phyloP scores from a whole-genome alignment of 2,888 invertebrate genomes.

The Latrodectus elegans region DNA sequence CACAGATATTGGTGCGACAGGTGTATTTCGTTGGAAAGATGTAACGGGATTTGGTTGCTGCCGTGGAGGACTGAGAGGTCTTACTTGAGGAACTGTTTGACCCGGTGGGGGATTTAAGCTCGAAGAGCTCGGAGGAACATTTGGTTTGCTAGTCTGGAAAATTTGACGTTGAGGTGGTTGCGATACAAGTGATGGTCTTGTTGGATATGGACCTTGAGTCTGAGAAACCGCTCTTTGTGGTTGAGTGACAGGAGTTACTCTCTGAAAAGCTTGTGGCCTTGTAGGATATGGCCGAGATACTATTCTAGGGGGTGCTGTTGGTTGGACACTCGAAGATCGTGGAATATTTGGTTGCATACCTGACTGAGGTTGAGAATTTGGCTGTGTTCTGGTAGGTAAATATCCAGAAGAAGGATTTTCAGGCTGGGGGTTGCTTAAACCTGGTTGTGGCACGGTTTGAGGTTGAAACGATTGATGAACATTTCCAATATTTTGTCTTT shows the following conservation, averaged over 20 bases:
- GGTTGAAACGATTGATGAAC: conserved; percentile 8
- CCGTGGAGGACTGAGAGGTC: conserved; percentile 10
- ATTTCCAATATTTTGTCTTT: neutral
- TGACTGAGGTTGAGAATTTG: conserved; percentile 22
- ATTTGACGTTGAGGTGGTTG: conserved; percentile 8
- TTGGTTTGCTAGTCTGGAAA: neutral
- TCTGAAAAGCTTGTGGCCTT: neutral
- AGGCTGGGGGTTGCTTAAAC: neutral
- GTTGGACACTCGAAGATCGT: neutral
- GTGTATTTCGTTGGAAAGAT: conserved; percentile 16
- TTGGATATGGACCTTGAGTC: conserved; percentile 13
- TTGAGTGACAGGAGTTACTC: conserved; percentile 1
- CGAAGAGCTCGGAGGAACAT: neutral
- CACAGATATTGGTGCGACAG: conserved; percentile 38
- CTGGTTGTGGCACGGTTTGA: neutral
- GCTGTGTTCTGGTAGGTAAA: neutral
- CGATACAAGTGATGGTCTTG: neutral
- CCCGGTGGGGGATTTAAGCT: neutral
- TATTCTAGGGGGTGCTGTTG: neutral
- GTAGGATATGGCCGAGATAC: conserved; percentile 4
- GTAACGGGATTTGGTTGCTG: conserved; percentile 13
- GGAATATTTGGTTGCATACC: neutral
- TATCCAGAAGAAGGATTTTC: neutral
- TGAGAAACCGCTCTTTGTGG: neutral
- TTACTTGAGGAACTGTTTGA: neutral